phyloP scores from a whole-genome alignment of 2,888 invertebrate genomes.

The Reticulitermes lucifugus region DNA sequence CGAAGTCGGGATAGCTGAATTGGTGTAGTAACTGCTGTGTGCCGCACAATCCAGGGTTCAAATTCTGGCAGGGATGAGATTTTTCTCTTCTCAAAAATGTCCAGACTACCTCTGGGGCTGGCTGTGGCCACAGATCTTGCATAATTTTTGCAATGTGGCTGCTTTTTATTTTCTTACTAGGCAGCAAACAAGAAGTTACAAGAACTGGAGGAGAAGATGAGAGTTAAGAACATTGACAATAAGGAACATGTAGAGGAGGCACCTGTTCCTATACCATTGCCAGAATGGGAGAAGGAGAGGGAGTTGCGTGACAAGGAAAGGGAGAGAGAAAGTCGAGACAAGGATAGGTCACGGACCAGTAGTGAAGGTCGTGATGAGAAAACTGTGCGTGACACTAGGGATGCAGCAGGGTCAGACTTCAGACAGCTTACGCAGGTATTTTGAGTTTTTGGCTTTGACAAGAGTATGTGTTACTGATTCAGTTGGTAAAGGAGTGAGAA shows the following conservation, averaged over 20 bases:
- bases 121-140: too few species aligned
- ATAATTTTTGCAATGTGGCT: too few species aligned
- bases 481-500: too few species aligned
- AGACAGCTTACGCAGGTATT: slow-evolving; percentile 54
- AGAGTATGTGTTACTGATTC: too few species aligned
- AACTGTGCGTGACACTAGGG: slow-evolving; percentile 40
- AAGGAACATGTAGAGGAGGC: slow-evolving; percentile 62
- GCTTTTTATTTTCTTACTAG: background rate
- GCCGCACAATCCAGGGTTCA: too few species aligned
- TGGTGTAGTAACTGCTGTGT: too few species aligned
- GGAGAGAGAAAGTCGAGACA: slow-evolving; percentile 61
- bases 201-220: slow-evolving; percentile 75
- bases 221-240: slow-evolving; percentile 62
- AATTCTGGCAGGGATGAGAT: too few species aligned
- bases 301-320: slow-evolving; percentile 60
- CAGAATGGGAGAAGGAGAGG: slow-evolving; percentile 67
- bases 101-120: too few species aligned
- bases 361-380: slow-evolving; percentile 60
- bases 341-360: slow-evolving; percentile 61
- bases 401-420: slow-evolving; percentile 53
- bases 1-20: too few species aligned
- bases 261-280: slow-evolving; percentile 46
- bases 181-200: slow-evolving; percentile 74
- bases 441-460: background rate
- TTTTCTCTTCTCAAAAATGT: too few species aligned